phyloP scores from a whole-genome alignment of 2,113 vertebrate genomes.

The Aphelocoma coerulescens region DNA sequence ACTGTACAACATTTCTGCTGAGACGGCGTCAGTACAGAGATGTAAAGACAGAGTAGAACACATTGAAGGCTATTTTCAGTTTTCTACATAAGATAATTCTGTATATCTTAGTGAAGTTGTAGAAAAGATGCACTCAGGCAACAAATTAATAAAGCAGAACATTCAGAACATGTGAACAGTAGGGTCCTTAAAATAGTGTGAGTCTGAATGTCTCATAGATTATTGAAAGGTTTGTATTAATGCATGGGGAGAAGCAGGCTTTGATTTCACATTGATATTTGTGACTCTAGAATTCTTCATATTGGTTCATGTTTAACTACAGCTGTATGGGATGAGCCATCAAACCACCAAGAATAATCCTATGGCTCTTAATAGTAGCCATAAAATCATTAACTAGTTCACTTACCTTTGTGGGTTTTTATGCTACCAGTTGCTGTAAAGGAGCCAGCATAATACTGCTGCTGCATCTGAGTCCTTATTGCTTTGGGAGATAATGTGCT shows the following conservation, averaged over 20 bases:
- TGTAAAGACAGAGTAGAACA: background rate
- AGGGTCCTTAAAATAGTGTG: background rate
- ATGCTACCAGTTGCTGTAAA: rapidly evolving
- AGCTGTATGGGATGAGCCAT: background rate
- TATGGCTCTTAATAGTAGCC: background rate
- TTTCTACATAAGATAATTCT: background rate
- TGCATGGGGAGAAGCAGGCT: background rate
- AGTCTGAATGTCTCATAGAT: background rate
- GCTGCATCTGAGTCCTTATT: background rate
- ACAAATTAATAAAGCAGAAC: background rate
- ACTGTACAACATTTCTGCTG: background rate
- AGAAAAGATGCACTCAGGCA: background rate
- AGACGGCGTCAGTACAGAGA: background rate
- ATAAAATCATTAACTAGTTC: background rate
- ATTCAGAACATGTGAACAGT: background rate
- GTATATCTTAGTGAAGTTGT: background rate
- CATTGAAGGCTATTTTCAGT: background rate
- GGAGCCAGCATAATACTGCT: background rate
- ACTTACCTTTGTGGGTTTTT: background rate
- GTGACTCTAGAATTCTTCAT: background rate
- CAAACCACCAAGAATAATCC: background rate
- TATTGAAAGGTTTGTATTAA: background rate
- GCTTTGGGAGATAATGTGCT: background rate
- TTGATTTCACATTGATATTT: background rate
- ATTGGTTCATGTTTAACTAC: background rate